A percentile compares a stretch with the other conserved stretches of the same genome.
phyloP scores from a whole-genome alignment of 2,888 invertebrate genomes.

The Eupithecia inturbata region DNA sequence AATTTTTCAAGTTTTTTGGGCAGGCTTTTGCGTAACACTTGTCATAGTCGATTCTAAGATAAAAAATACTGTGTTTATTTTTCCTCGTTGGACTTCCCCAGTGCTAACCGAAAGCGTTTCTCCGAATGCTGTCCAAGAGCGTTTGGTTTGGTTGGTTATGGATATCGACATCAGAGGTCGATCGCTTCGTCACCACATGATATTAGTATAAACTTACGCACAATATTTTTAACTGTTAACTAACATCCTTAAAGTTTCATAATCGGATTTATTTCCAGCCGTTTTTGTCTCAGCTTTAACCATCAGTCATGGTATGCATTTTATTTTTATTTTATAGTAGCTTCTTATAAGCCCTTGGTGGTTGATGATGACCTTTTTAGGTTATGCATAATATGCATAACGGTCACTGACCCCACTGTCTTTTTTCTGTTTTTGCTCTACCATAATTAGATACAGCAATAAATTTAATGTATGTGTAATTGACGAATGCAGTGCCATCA shows the following conservation, averaged over 20 bases:
- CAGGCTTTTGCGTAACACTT: constrained; percentile 10
- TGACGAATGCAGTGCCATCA: constrained; percentile 47
- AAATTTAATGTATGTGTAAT: constrained; percentile 34
- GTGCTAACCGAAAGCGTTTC: constrained; percentile 70
- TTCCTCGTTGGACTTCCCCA: constrained; percentile 67
- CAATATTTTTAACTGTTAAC: constrained; percentile 6
- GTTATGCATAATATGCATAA: no score
- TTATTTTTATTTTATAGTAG: no score
- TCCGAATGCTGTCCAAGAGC: constrained; percentile 66
- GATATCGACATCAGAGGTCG: constrained; percentile 62
- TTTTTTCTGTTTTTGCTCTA: not conserved
- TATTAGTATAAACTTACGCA: constrained; percentile 33
- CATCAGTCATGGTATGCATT: not conserved
- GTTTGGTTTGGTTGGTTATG: constrained; percentile 57
- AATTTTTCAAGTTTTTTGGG: not conserved
- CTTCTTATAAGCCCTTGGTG: constrained; percentile 1
- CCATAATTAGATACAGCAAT: constrained; percentile 24
- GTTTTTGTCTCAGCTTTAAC: not conserved
- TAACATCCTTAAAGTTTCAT: not conserved
- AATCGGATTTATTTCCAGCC: not conserved
- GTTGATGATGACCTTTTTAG: no score
- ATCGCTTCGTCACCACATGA: constrained; percentile 49
- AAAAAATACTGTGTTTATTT: constrained; percentile 46
- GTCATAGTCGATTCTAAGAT: constrained; percentile 42
- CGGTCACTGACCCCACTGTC: no score